Evolutionary conservation across 2,797 vertebrate species (phyloP), one percentile per base, ranked within the genome.

Genomic region (Ctenopoma multispine): DNA sequence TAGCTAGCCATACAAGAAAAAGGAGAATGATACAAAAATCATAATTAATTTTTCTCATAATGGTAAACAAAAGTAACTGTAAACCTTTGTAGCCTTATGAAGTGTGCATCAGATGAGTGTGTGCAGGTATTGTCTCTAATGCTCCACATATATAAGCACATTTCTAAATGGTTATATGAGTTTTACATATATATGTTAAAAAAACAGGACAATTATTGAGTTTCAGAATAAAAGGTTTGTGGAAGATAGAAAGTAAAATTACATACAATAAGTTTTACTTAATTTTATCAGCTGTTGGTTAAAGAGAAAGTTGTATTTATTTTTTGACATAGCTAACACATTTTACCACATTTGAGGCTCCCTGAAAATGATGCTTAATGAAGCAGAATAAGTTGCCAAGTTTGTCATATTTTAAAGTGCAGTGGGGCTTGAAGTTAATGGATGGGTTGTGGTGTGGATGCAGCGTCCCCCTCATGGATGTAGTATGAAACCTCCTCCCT

Each of bases 361-460:
- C 17, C 12, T 64, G 17, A 11, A 61, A 72, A 57, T 14, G 20
- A 61, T 63, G 63, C 59, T 69, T 49, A n/a, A 69, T 49, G 0
- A 71, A 62, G 50, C 10, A 7, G 15, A 65, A 8, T 38, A 15
- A 57, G 9, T 74, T 74, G 75, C 73, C 60, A 68, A 60, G 48
- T 54, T 1, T 21, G 50, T 79, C 58, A 44, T 62, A 36, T 77
- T 72, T 77, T 46, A 29, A 49, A 69, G 59, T 71, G 53, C 54
- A 61, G 71, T 65, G 62, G 71, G 34, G 38, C 50, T 27, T 58
- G 20, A 66, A 72, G 55, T 53, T 46, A 77, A 74, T 40, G 44
- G 72, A 82, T 59, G 70, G 62, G 63, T 61, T 59, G 64, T 61
- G 24, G 75, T 62, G 24, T 75, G 69, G 75, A 67, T 18, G 4